Evolutionary conservation across 2,888 invertebrate species (phyloP).

Genomic region (Pseudococcus jackbeardsleyi): DNA sequence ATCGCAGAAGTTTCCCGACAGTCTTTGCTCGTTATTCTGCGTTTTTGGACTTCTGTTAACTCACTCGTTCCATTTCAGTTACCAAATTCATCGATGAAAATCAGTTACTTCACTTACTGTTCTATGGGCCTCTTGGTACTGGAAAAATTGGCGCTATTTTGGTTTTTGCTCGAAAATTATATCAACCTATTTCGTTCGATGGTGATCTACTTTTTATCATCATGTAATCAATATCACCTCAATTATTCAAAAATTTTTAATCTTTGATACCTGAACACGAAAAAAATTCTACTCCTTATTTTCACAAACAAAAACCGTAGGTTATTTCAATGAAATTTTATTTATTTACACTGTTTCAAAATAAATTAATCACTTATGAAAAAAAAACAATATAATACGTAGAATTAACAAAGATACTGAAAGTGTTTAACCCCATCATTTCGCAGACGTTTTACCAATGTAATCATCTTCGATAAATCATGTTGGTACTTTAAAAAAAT

Average conservation of each 20-base stretch:
- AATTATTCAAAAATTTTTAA: neutral
- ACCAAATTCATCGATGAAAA: slow-evolving; percentile 90
- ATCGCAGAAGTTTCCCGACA: no score
- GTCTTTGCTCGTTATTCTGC: no score
- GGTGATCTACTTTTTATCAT: slow-evolving; percentile 73
- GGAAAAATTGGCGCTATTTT: slow-evolving; percentile 98
- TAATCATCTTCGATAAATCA: slow-evolving; percentile 16
- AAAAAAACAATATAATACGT: slow-evolving; percentile 20
- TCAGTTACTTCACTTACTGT: slow-evolving; percentile 93
- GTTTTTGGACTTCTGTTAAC: neutral
- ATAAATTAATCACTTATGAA: slow-evolving; percentile 38
- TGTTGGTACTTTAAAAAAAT: slow-evolving; percentile 5
- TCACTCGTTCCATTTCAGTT: slow-evolving; percentile 73
- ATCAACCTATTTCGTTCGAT: slow-evolving; percentile 91
- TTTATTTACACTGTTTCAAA: slow-evolving; percentile 47
- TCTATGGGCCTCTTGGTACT: slow-evolving; percentile 99
- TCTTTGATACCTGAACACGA: slow-evolving; percentile 24
- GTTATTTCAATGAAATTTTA: slow-evolving; percentile 34
- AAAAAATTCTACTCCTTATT: neutral
- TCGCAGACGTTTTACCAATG: neutral
- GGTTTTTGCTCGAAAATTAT: slow-evolving; percentile 94
- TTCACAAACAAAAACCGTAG: neutral
- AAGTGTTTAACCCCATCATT: slow-evolving; percentile 39
- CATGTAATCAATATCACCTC: neutral
- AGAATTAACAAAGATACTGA: slow-evolving; percentile 42